Percentiles rank a stretch among this genome's conserved stretches.
Evolutionary conservation across 2,888 invertebrate genomes (phyloP).

Genomic region (Acholoe squamosa): DNA sequence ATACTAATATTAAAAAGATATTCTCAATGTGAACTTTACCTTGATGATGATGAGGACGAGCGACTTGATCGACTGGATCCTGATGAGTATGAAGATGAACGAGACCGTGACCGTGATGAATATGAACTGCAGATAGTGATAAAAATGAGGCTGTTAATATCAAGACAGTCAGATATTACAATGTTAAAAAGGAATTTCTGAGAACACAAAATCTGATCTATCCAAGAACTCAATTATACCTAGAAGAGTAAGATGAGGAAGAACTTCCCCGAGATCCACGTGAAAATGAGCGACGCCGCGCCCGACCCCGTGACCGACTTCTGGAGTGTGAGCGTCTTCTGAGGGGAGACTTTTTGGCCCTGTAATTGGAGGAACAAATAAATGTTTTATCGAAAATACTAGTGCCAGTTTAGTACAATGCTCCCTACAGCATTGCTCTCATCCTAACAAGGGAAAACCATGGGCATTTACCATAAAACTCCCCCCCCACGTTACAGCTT

Average conservation of each 20-base stretch:
- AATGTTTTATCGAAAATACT: too few relatives aligned
- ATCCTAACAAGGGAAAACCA: too few relatives aligned
- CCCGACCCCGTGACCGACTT: slow-evolving; percentile 85
- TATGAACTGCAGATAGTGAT: slow-evolving; percentile 74
- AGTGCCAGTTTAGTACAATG: too few relatives aligned
- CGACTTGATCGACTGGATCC: slow-evolving; percentile 79
- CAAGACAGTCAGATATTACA: too few relatives aligned
- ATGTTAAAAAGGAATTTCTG: too few relatives aligned
- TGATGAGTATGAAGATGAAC: slow-evolving; percentile 77
- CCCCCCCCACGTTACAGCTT: too few relatives aligned
- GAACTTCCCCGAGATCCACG: slow-evolving; percentile 86
- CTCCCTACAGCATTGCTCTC: too few relatives aligned
- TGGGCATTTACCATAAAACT: too few relatives aligned
- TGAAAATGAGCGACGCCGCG: slow-evolving; percentile 81
- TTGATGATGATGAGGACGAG: slow-evolving; percentile 80
- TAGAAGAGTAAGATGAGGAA: slow-evolving; percentile 65
- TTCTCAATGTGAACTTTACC: too few relatives aligned
- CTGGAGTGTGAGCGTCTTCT: slow-evolving; percentile 73
- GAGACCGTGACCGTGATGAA: slow-evolving; percentile 66
- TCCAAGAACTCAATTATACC: slow-evolving; percentile 28
- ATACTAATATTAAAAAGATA: too few relatives aligned
- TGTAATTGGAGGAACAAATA: background rate
- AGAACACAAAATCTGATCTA: too few relatives aligned
- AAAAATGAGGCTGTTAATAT: background rate
- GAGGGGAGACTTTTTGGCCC: slow-evolving; percentile 77